Evolutionary conservation across 1,140 invertebrate genomes (phyloP).

Genomic region (Procambarus virginalis): DNA sequence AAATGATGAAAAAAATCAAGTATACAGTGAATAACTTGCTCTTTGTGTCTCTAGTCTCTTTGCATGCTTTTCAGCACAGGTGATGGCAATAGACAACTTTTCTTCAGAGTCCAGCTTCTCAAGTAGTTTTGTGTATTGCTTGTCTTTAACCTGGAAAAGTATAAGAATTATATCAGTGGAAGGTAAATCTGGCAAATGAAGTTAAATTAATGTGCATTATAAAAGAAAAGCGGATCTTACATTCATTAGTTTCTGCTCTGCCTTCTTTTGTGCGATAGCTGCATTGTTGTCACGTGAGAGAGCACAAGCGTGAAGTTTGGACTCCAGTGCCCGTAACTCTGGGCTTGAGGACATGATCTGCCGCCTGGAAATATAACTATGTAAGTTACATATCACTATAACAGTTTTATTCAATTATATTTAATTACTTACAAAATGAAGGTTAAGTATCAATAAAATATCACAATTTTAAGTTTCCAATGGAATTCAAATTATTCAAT

Average conservation of each 20-base stretch:
- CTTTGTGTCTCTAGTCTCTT: conserved; percentile 22
- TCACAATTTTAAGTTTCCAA: too few relatives aligned
- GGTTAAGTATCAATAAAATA: too few relatives aligned
- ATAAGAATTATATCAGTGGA: too few relatives aligned
- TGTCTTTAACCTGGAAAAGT: conserved; percentile 15
- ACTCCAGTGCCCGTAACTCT: conserved; percentile 34
- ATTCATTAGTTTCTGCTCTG: background rate
- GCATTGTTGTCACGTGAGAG: conserved; percentile 26
- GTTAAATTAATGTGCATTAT: too few relatives aligned
- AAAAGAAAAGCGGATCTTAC: background rate
- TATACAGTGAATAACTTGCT: background rate
- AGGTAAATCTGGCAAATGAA: too few relatives aligned
- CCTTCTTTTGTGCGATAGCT: conserved; percentile 44
- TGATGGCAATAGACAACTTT: background rate
- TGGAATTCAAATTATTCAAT: too few relatives aligned
- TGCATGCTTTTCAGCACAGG: background rate
- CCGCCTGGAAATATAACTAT: conserved; percentile 1
- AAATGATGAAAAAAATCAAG: background rate
- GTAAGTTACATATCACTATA: too few relatives aligned
- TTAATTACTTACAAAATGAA: too few relatives aligned
- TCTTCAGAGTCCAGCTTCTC: conserved; percentile 16
- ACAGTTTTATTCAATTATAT: too few relatives aligned
- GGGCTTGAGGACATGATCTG: conserved; percentile 32
- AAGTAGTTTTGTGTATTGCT: conserved; percentile 15
- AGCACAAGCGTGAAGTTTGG: conserved; percentile 41